Evolutionary conservation across 2,888 invertebrate genomes (phyloP).

Genomic region (Cantharis rufa): DNA sequence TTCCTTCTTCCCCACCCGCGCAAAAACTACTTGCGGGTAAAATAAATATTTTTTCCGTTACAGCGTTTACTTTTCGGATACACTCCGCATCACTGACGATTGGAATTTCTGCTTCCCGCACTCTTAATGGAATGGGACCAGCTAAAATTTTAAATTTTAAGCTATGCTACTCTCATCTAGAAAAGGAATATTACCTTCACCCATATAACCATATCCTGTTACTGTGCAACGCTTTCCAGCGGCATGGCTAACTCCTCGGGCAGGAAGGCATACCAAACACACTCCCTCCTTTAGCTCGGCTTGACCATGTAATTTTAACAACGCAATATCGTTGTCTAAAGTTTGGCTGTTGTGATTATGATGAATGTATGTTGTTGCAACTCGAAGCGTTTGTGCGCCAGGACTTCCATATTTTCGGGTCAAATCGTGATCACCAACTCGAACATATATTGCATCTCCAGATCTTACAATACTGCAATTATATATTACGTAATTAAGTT

Average conservation of each 20-base stretch:
- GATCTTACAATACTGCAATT: slow-evolving; percentile 82
- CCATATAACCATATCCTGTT: slow-evolving; percentile 95
- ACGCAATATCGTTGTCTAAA: slow-evolving; percentile 90
- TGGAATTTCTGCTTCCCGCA: slow-evolving; percentile 88
- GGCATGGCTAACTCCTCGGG: slow-evolving; percentile 84
- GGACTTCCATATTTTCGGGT: slow-evolving; percentile 90
- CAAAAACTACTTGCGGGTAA: slow-evolving; percentile 92
- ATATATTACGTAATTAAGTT: neutral
- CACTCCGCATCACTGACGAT: slow-evolving; percentile 92
- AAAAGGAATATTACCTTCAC: slow-evolving; percentile 70
- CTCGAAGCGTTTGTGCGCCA: slow-evolving; percentile 86
- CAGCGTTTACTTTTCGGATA: slow-evolving; percentile 89
- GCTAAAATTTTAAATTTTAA: slow-evolving; percentile 59
- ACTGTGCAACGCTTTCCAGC: slow-evolving; percentile 91
- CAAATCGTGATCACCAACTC: slow-evolving; percentile 90
- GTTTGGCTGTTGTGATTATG: slow-evolving; percentile 96
- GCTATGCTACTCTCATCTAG: neutral
- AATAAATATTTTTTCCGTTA: slow-evolving; percentile 93
- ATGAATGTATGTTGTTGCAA: slow-evolving; percentile 92
- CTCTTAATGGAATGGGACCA: slow-evolving; percentile 87
- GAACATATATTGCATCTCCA: slow-evolving; percentile 90
- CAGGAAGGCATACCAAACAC: slow-evolving; percentile 85
- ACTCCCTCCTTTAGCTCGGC: slow-evolving; percentile 86
- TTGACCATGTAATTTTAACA: slow-evolving; percentile 86
- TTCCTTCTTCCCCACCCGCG: slow-evolving; percentile 90